Percentiles rank a stretch among this genome's conserved stretches.
Evolutionary conservation across 2,113 vertebrate species (phyloP).

Genomic region (Menura novaehollandiae): DNA sequence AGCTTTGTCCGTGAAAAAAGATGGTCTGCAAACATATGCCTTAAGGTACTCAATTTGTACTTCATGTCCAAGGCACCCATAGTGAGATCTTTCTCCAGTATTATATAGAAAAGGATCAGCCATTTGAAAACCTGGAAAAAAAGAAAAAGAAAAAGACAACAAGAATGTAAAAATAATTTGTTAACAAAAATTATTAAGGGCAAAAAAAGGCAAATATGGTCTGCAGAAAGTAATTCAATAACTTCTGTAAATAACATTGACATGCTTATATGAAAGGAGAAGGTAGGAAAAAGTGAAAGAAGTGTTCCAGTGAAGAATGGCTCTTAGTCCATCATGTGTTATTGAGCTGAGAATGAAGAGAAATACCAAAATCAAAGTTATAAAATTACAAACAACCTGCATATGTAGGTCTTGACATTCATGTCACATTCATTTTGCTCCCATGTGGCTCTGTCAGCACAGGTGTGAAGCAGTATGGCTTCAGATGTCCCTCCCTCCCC

Average conservation of each 20-base stretch:
- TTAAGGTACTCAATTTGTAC: slow-evolving; percentile 83
- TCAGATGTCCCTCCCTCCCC: neutral
- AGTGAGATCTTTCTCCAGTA: slow-evolving; percentile 79
- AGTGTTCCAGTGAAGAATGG: neutral
- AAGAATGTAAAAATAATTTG: neutral
- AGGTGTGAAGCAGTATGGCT: neutral
- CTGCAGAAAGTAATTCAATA: neutral
- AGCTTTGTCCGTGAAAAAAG: slow-evolving; percentile 76
- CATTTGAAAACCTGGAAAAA: slow-evolving; percentile 70
- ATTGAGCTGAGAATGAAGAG: neutral
- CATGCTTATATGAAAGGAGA: neutral
- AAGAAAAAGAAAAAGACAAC: neutral
- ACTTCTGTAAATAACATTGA: neutral
- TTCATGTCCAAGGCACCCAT: slow-evolving; percentile 81
- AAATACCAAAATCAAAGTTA: neutral
- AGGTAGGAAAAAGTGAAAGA: neutral
- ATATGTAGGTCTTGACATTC: neutral
- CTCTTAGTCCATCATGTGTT: neutral
- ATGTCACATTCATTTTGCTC: neutral
- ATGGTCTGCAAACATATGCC: slow-evolving; percentile 81
- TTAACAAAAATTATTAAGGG: neutral
- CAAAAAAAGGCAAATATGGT: neutral
- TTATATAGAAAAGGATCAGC: slow-evolving; percentile 88
- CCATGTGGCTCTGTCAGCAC: neutral
- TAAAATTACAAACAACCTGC: neutral